phyloP scores from a whole-genome alignment of 2,888 invertebrate species.

The Celastrina argiolus region DNA sequence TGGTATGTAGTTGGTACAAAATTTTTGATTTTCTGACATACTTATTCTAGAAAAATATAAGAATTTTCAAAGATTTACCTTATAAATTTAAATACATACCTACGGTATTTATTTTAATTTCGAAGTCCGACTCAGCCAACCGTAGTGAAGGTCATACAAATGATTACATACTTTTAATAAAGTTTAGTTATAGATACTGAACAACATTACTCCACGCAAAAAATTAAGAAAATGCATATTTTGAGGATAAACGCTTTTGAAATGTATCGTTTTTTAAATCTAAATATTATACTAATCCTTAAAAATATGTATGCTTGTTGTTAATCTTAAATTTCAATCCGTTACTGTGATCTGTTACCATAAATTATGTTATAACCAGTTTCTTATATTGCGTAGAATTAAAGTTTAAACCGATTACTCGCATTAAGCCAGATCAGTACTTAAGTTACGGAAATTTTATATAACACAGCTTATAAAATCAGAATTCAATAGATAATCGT shows the following conservation, averaged over 20 bases:
- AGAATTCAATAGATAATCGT: not conserved
- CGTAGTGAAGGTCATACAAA: slow-evolving; percentile 26
- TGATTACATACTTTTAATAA: not conserved
- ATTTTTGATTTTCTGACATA: no score
- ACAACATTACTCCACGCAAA: not conserved
- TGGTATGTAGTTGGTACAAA: not conserved
- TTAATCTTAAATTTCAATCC: no score
- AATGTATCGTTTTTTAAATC: no score
- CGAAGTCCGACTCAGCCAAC: slow-evolving; percentile 21
- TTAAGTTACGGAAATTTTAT: not conserved
- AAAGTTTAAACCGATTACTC: not conserved
- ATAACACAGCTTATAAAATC: not conserved
- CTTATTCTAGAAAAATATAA: no score
- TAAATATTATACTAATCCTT: no score
- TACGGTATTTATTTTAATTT: not conserved
- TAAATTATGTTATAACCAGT: not conserved
- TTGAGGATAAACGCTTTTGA: no score
- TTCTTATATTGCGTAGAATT: not conserved
- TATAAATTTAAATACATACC: not conserved
- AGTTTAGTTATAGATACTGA: not conserved
- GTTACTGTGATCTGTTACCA: not conserved
- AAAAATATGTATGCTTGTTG: no score
- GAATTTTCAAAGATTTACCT: not conserved
- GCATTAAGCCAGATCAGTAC: not conserved
- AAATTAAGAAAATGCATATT: not conserved